These are phyloP conservation scores for Brachionus rubens DNA, from an alignment of 1,140 invertebrate genomes.

Conservation along the genomic window DNA sequence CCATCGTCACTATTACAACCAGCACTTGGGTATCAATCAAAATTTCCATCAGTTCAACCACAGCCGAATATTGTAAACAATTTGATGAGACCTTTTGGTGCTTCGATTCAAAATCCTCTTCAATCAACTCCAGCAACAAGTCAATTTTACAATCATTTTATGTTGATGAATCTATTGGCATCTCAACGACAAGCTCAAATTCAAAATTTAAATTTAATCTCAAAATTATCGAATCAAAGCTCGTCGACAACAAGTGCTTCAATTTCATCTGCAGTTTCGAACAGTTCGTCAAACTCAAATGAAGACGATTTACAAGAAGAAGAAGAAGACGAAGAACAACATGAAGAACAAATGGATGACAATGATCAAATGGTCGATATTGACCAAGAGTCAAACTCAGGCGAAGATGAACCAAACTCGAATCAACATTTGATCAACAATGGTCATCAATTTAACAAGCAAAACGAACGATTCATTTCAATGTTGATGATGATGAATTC, in stretches of 20 bases:
- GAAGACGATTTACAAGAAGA: background rate
- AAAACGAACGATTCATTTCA: background rate
- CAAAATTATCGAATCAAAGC: slow-evolving; percentile 1
- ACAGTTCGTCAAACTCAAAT: slow-evolving; percentile 12
- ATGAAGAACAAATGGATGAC: background rate
- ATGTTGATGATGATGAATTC: slow-evolving; percentile 41
- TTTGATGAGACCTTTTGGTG: background rate
- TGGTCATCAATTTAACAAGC: background rate
- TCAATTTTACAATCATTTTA: background rate
- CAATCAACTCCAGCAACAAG: background rate
- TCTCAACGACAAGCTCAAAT: slow-evolving; percentile 13
- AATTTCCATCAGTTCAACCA: background rate
- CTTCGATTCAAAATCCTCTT: background rate
- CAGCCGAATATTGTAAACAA: background rate
- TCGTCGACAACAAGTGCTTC: slow-evolving; percentile 25
- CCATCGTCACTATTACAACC: background rate
- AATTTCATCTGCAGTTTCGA: slow-evolving; percentile 20
- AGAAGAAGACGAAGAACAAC: background rate
- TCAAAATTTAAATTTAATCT: background rate
- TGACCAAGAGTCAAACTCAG: background rate
- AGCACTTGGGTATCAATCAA: background rate
- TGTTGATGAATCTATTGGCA: slow-evolving; percentile 9
- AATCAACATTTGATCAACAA: background rate
- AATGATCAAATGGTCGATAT: slow-evolving; percentile 1
- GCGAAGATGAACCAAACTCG: no score